phyloP scores from a whole-genome alignment of 2,113 vertebrate species.

The Oryzias celebensis region DNA sequence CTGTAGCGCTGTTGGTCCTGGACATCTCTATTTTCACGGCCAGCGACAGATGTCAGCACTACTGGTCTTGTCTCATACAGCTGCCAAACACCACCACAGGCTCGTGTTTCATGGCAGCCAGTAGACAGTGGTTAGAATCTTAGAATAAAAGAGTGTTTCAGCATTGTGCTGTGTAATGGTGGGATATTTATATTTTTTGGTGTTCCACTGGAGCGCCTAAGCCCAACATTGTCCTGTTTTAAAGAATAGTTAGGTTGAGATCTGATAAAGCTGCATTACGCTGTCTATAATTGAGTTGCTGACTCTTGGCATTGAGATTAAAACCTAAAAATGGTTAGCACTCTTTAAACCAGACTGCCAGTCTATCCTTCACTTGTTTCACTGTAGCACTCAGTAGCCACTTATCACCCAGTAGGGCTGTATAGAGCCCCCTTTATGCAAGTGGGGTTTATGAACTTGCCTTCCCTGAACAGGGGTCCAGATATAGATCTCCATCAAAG shows the following conservation, averaged over 20 bases:
- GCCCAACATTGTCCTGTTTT: conserved; percentile 22
- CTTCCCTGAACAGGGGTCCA: conserved; percentile 54
- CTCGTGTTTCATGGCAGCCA: conserved; percentile 54
- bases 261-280: conserved; percentile 24
- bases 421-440: conserved; percentile 75
- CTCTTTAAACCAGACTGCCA: conserved; percentile 65
- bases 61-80: conserved; percentile 41
- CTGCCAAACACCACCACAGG: conserved; percentile 61
- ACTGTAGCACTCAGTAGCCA: conserved; percentile 36
- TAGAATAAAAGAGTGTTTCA: conserved; percentile 73
- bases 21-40: conserved; percentile 58
- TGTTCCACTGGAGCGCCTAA: conserved; percentile 19
- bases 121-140: conserved; percentile 54
- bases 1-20: conserved; percentile 61
- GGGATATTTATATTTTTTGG: conserved; percentile 36
- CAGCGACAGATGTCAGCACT: conserved; percentile 67
- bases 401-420: conserved; percentile 57
- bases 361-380: conserved; percentile 32
- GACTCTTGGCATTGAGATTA: conserved; percentile 65
- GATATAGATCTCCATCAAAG: conserved; percentile 74
- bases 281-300: conserved; percentile 62
- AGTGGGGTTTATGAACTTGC: conserved; percentile 65
- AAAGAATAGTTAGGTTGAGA: conserved; percentile 7
- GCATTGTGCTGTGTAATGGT: conserved; percentile 27
- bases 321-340: conserved; percentile 70